Conservation (phyloP, 1,140 invertebrate genomes). For the Eriosoma lanigerum region DNA sequence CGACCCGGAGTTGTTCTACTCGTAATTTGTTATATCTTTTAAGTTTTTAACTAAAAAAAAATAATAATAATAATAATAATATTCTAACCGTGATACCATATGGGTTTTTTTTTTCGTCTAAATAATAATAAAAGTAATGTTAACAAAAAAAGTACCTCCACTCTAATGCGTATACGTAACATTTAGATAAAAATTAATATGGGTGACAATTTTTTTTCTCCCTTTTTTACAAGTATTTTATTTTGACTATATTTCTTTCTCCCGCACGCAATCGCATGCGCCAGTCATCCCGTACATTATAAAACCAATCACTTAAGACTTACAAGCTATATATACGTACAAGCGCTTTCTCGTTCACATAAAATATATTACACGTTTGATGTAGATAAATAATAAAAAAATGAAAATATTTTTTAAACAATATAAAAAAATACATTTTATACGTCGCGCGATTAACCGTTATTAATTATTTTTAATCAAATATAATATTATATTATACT, state of each 20-base stretch:
- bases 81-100: too few species aligned
- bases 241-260: background rate
- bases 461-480: background rate
- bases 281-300: background rate
- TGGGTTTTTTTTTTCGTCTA: too few species aligned
- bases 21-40: too few species aligned
- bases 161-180: too few species aligned
- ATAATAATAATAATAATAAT: too few species aligned
- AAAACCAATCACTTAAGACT: background rate
- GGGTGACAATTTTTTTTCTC: background rate
- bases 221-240: background rate
- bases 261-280: background rate
- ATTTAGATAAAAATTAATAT: too few species aligned
- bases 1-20: too few species aligned
- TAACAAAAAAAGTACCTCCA: too few species aligned
- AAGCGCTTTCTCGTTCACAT: background rate
- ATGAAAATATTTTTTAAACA: background rate
- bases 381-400: background rate
- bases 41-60: too few species aligned
- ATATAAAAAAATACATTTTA: background rate
- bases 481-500: background rate
- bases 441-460: background rate
- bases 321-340: background rate
- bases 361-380: too few species aligned
- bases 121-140: too few species aligned